Evolutionary conservation across 2,113 vertebrate genomes (phyloP), one percentile per base, ranked within the genome.

Genomic region (Elephas maximus): DNA sequence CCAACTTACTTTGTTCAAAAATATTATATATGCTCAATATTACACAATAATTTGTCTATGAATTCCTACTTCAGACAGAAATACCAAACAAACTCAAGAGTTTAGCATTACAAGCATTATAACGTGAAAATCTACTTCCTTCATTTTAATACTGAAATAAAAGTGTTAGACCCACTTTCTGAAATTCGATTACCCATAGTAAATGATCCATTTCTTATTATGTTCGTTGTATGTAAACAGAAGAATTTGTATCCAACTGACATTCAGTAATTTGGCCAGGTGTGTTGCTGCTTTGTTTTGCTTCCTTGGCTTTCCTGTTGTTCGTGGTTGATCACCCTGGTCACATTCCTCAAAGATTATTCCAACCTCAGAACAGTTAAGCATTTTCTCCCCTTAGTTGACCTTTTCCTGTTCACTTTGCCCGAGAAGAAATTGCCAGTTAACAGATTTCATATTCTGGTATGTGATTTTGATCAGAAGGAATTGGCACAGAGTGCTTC

Each of bases 331-430:
- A 95, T 96, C 96, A 92, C 73, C 92, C 95, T 92, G 82, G 90
- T 87, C 92, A 57, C 79, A 88, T 97, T 98, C 97, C 94, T 97
- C 37, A 51, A 84, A 93, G 91, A 74, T 73, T 45, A 91, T 95
- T 86, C 3, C 8, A 79, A 53, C 57, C 33, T 94, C 63, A 94
- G 14, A 4, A 88, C 65, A 94, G 77, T 94, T 92, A 88, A 94
- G 53, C 96, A 91, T 97, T 95, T 96, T 97, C 76, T 96, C 88
- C 89, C 67, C 90, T 94, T 95, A 41, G 78, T 82, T 95, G 92
- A 94, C 88, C 84, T 97, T 96, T 84, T 95, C 65, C 77, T 97
- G 24, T 93, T 67, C 4, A 57, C 33, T 94, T 93, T 94, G 63
- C 80, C 7, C 78, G 24, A 92, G 81, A 95, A 96, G 79, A 96